Conservation (phyloP, 2,113 vertebrate species). For the Mirounga angustirostris region DNA sequence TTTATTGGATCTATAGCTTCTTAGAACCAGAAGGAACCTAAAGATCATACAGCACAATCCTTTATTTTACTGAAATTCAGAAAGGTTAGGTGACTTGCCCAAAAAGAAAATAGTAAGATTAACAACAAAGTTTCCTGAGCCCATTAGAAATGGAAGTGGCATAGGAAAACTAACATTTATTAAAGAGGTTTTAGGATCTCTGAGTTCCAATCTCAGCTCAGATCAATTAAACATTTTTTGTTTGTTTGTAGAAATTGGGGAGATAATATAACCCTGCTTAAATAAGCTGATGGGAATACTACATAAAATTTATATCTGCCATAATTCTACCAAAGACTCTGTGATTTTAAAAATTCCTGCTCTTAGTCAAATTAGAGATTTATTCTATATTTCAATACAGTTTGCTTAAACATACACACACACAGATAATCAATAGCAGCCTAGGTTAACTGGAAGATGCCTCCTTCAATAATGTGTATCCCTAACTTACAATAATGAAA, state of each 20-base stretch:
- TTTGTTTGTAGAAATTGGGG: background rate
- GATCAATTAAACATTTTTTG: background rate
- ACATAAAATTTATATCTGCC: background rate
- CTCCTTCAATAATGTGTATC: slow-evolving; percentile 64
- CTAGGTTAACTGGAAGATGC: slow-evolving; percentile 77
- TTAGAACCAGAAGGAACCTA: background rate
- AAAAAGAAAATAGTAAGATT: slow-evolving; percentile 38
- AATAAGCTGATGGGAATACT: background rate
- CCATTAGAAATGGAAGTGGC: background rate
- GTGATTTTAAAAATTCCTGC: slow-evolving; percentile 35
- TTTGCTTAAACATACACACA: slow-evolving; percentile 66
- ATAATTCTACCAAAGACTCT: background rate
- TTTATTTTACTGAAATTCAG: slow-evolving; percentile 39
- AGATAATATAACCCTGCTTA: background rate
- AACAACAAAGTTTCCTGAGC: slow-evolving; percentile 3
- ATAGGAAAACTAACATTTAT: background rate
- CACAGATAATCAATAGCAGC: slow-evolving; percentile 68
- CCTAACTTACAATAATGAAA: slow-evolving; percentile 77
- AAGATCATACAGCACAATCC: background rate
- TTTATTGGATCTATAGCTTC: background rate
- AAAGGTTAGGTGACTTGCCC: background rate
- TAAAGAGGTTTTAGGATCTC: background rate
- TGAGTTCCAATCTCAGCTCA: background rate
- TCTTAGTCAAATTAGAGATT: slow-evolving; percentile 30
- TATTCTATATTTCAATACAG: slow-evolving; percentile 63